A percentile compares a stretch with the other conserved stretches of the same genome.
These are phyloP conservation scores for Argynnis bischoffii DNA, from an alignment of 2,888 invertebrate genomes.

Conservation along the genomic window DNA sequence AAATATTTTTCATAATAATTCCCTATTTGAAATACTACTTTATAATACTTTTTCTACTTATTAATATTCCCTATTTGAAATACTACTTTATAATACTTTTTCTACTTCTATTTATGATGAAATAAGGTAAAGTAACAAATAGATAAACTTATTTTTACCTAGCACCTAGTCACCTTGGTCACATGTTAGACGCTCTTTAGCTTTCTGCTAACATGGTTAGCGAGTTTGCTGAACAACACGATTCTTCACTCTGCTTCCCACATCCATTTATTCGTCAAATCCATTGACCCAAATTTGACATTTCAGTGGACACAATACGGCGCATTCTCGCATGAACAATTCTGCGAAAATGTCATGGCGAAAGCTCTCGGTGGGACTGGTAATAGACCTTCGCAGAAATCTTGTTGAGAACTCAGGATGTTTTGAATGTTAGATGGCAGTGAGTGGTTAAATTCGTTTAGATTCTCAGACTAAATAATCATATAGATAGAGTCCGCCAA, in stretches of 20 bases:
- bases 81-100: no score
- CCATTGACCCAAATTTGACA: constrained; percentile 21
- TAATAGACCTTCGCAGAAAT: constrained; percentile 51
- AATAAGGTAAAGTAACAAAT: background rate
- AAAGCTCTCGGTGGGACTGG: constrained; percentile 33
- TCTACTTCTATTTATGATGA: no score
- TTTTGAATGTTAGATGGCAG: constrained; percentile 35
- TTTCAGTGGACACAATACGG: constrained; percentile 21
- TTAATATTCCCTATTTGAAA: no score
- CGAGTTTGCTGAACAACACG: constrained; percentile 47
- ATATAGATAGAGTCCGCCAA: no score
- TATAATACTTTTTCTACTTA: no score
- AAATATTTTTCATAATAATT: no score
- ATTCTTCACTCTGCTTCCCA: constrained; percentile 25
- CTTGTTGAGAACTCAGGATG: constrained; percentile 44
- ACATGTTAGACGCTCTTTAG: constrained; percentile 63
- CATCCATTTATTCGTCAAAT: constrained; percentile 14
- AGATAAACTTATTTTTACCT: constrained; percentile 21
- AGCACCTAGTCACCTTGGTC: constrained; percentile 45
- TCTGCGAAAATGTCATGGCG: constrained; percentile 5
- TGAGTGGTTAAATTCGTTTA: background rate
- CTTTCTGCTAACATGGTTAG: constrained; percentile 60
- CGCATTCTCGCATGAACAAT: constrained; percentile 20
- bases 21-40: no score
- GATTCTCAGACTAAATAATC: no score